Evolutionary conservation across 2,113 vertebrate species (phyloP), one percentile per base, ranked within the genome.

Genomic region (Anhinga rufa): DNA sequence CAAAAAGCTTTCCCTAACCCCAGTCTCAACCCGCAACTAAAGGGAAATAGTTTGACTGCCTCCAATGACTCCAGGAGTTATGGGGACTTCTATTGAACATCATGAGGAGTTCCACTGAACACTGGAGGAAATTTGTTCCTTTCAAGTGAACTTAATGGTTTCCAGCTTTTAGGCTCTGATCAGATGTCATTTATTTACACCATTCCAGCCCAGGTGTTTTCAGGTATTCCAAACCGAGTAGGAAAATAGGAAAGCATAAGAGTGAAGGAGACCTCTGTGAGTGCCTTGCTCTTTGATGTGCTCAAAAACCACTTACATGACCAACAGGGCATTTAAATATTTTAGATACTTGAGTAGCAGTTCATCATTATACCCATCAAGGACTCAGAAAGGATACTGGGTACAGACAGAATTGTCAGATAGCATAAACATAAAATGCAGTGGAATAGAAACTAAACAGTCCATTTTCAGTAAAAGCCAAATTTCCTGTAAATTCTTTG

Each of bases 141-240:
- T 90, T 61, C 48, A 80, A 87, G 38, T 66, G 42, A 77, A 74
- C 29, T 65, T 92, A 87, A 92, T 72, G 32, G 24, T 66, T 95
- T 87, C 78, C 83, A 91, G 89, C 70, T 91, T 94, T 86, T 58
- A 62, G 74, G 20, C 18, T 95, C 82, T 62, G 60, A 91, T 95
- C 78, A 89, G 84, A 86, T 92, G 89, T 58, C 77, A 74, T 93
- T 89, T 94, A 80, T 95, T 95, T 93, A 54, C 70, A 76, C 78
- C 88, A 69, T 87, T 95, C 62, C 46, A 89, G 49, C 11, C 71
- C 86, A 94, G 82, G 89, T 96, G 76, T 79, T 93, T 78, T 62
- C 54, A 89, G 80, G 62, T 91, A 79, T 70, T 90, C 62, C 46
- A 86, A 74, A 84, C 8, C 2, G 0, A 77, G 54, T 11, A 70